Base-by-base conservation (phyloP, 1,140 invertebrate genomes). In the Alviniconcha marisindica region DNA sequence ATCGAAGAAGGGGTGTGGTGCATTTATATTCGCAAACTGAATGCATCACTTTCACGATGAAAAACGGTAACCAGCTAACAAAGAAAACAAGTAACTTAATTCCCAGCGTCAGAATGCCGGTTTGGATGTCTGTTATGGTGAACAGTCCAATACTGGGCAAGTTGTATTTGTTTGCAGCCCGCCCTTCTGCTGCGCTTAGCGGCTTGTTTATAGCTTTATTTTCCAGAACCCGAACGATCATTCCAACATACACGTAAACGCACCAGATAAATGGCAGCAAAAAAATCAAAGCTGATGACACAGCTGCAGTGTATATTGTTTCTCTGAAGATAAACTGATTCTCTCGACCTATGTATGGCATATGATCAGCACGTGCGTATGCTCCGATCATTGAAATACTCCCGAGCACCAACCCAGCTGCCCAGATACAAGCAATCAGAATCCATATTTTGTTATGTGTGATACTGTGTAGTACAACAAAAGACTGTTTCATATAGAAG, bases 241-340 rank as follows among this genome's bases (percentile, higher is more conserved):
- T 5, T 3, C 69, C 18, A 18, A 40, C 38, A 31, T 66, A 80
- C 3, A 80, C 14, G 40, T 24, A 33, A 7, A 44, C 5, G 14
- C 36, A 66, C 78, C 78, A 80, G 7, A 63, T n/a, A 31, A 63
- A 18, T 12, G 78, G 78, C 1, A 63, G 0, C 28, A 80, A 14
- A 33, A 80, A 80, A 31, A 69, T 14, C 1, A 80, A 2, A 24
- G 40, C 5, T 21, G n/a, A 5, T 5, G 14, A 33, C 14, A 66
- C 10, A 7, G 24, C 21, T 40, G 78, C 78, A 33, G 40, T 69
- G 60, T 42, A 38, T 33, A 42, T 38, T 24, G 33, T 54, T 31
- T 80, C 78, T 33, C 54, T 63, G n/a, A 80, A 80, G 18, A 80
- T 14, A 33, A 51, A 78, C 51, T n/a, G n/a, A n/a, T n/a, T n/a